Percentiles rank a stretch among this genome's conserved stretches.
Conservation (phyloP, 2,797 vertebrate species). For the Florisuga fusca region DNA sequence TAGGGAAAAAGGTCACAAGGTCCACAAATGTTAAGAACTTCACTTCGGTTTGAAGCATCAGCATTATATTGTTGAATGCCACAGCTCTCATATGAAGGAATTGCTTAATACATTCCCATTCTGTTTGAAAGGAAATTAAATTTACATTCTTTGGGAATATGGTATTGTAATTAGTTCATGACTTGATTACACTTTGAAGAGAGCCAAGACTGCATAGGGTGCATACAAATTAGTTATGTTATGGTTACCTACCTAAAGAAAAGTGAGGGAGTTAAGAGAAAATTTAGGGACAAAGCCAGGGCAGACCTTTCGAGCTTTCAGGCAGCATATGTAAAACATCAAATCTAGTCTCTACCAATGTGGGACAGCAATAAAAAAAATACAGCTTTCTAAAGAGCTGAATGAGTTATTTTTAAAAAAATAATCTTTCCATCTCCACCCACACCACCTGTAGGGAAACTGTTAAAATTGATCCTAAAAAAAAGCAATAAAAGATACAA, state of each 20-base stretch:
- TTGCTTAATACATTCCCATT: conserved; percentile 64
- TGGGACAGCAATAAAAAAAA: conserved; percentile 22
- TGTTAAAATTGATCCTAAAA: conserved; percentile 31
- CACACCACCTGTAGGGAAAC: not conserved
- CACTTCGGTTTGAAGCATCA: conserved; percentile 54
- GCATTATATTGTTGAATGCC: conserved; percentile 58
- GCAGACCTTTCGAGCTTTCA: not conserved
- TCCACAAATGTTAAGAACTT: conserved; percentile 59
- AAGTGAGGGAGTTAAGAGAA: conserved; percentile 1
- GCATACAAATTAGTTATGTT: conserved; percentile 69
- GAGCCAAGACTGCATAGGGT: conserved; percentile 27
- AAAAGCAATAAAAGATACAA: conserved; percentile 6
- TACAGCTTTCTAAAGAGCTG: not conserved
- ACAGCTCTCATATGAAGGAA: conserved; percentile 59
- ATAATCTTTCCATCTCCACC: not conserved
- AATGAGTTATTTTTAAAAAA: conserved; percentile 42
- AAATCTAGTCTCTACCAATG: not conserved
- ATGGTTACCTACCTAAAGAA: conserved; percentile 57
- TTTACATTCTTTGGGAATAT: conserved; percentile 78
- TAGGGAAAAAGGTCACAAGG: conserved; percentile 50
- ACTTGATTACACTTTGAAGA: conserved; percentile 79
- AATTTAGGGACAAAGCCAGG: conserved; percentile 40
- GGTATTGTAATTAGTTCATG: conserved; percentile 76
- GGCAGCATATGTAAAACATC: not conserved
- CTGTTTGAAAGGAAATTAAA: conserved; percentile 76